Evolutionary conservation across 1,140 invertebrate genomes (phyloP).

Genomic region (Euglossa dilemma): DNA sequence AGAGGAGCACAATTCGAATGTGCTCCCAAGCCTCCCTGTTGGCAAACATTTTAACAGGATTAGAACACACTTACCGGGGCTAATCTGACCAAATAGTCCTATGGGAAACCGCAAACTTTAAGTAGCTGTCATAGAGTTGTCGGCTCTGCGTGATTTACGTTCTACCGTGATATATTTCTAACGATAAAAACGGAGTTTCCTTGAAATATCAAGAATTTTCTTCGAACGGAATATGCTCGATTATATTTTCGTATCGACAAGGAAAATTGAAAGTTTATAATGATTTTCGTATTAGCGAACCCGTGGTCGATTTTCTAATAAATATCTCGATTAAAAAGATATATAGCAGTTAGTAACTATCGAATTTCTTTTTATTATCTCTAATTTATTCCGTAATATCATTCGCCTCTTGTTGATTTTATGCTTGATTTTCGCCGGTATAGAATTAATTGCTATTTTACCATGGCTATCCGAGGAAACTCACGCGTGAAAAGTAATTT

Average conservation of each 20-base stretch:
- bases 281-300: neutral
- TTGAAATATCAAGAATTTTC: neutral
- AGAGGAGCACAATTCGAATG: conserved; percentile 72
- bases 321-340: neutral
- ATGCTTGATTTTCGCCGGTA: conserved; percentile 47
- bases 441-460: conserved; percentile 49
- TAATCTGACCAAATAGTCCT: conserved; percentile 78
- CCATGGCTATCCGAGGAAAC: neutral
- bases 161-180: conserved; percentile 22
- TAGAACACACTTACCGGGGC: conserved; percentile 78
- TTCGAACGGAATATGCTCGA: neutral
- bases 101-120: conserved; percentile 74
- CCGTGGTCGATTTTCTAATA: neutral
- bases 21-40: conserved; percentile 71
- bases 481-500: conserved; percentile 27
- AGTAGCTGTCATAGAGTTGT: conserved; percentile 77
- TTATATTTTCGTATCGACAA: neutral
- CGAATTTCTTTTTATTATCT: conserved; percentile 54
- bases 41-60: conserved; percentile 83
- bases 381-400: conserved; percentile 64
- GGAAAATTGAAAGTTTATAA: neutral
- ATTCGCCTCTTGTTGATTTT: conserved; percentile 46
- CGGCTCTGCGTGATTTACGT: conserved; percentile 68
- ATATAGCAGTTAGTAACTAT: conserved; percentile 24
- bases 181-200: neutral